Evolutionary conservation across 1,140 invertebrate genomes (phyloP).

Genomic region (Diprion similis): DNA sequence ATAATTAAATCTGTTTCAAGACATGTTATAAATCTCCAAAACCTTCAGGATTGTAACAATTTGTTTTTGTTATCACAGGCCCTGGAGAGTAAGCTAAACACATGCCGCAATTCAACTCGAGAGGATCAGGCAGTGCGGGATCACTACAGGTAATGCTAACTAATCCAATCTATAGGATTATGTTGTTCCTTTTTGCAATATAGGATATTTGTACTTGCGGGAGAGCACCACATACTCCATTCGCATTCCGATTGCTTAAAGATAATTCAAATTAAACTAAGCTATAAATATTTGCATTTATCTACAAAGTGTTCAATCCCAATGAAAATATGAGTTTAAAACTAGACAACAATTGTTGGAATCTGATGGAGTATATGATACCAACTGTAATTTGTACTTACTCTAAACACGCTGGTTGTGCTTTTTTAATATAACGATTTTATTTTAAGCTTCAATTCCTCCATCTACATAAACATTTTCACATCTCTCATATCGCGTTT

Average conservation of each 20-base stretch:
- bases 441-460: background rate
- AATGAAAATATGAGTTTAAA: slow-evolving; percentile 31
- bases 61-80: slow-evolving; percentile 44
- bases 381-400: slow-evolving; percentile 33
- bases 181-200: slow-evolving; percentile 22
- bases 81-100: slow-evolving; percentile 59
- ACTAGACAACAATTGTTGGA: background rate
- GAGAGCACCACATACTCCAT: background rate
- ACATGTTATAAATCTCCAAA: background rate
- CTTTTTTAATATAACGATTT: slow-evolving; percentile 16
- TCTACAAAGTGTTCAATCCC: slow-evolving; percentile 15
- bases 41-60: background rate
- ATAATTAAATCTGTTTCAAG: too few species aligned
- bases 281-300: too few species aligned
- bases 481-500: too few species aligned
- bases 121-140: slow-evolving; percentile 60
- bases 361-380: slow-evolving; percentile 39
- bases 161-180: slow-evolving; percentile 34
- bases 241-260: too few species aligned
- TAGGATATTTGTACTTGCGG: background rate
- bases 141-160: slow-evolving; percentile 59
- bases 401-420: slow-evolving; percentile 26
- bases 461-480: background rate
- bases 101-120: slow-evolving; percentile 56
- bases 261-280: too few species aligned